These are phyloP conservation scores for Latrodectus elegans DNA, from an alignment of 2,888 invertebrate genomes.

Conservation along the genomic window DNA sequence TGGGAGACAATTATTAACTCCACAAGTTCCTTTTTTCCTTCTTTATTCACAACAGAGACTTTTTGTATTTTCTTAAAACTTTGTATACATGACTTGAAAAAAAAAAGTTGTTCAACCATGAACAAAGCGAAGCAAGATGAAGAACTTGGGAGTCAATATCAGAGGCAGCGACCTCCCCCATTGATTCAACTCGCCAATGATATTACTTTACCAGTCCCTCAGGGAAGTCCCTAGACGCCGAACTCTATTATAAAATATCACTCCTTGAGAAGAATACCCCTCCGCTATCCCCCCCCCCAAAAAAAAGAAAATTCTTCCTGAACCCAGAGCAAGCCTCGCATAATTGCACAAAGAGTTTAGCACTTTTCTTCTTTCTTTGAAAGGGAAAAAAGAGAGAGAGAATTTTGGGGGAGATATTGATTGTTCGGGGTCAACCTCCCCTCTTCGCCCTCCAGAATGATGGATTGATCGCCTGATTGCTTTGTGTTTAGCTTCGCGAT, in stretches of 20 bases:
- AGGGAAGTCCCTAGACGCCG: neutral
- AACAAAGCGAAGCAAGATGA: too few relatives aligned
- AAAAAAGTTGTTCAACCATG: too few relatives aligned
- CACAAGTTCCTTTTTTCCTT: too few relatives aligned
- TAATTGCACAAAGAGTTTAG: neutral
- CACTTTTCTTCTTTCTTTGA: neutral
- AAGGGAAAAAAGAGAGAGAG: too few relatives aligned
- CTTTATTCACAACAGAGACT: too few relatives aligned
- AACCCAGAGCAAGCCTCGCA: too few relatives aligned
- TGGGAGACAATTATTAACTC: too few relatives aligned
- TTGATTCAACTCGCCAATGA: neutral
- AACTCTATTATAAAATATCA: slow-evolving; percentile 3
- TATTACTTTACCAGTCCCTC: neutral
- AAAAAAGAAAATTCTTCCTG: neutral
- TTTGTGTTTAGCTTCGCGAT: neutral
- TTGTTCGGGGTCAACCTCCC: slow-evolving; percentile 34
- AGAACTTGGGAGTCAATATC: too few relatives aligned
- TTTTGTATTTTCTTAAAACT: too few relatives aligned
- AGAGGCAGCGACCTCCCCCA: neutral
- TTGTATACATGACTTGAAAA: too few relatives aligned
- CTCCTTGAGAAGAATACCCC: neutral
- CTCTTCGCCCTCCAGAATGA: slow-evolving; percentile 12
- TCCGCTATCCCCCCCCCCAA: neutral
- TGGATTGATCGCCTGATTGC: slow-evolving; percentile 46
- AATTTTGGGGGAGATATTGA: slow-evolving; percentile 21